These are phyloP conservation scores for Caenorhabditis sp. DNA, from an alignment of 2,888 invertebrate species.

Conservation along the genomic window DNA sequence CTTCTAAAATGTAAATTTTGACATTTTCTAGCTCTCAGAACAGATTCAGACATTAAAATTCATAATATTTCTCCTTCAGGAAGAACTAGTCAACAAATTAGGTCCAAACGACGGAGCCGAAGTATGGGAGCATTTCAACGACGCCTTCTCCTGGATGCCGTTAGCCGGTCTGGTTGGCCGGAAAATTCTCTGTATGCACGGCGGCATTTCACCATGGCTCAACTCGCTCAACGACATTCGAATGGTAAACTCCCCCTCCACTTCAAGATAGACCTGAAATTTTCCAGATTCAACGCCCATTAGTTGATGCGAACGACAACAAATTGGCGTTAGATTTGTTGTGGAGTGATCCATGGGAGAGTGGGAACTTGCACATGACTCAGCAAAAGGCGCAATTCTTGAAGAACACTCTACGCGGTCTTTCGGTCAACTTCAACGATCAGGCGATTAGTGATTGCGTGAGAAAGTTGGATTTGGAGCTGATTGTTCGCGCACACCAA, in stretches of 20 bases:
- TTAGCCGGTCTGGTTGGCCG: slow-evolving; percentile 32
- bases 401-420: slow-evolving; percentile 20
- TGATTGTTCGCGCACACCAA: slow-evolving; percentile 22
- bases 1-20: too few species aligned
- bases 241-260: slow-evolving; percentile 2
- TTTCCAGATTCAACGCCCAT: slow-evolving; percentile 33
- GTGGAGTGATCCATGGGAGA: slow-evolving; percentile 37
- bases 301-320: slow-evolving; percentile 9
- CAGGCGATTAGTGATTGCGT: slow-evolving; percentile 22
- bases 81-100: not conserved
- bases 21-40: not conserved
- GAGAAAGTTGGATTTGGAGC: slow-evolving; percentile 9
- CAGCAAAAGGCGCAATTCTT: not conserved
- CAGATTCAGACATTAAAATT: not conserved
- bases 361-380: not conserved
- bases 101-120: slow-evolving; percentile 5
- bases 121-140: slow-evolving; percentile 28
- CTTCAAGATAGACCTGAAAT: not conserved
- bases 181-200: slow-evolving; percentile 47
- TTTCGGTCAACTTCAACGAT: slow-evolving; percentile 22
- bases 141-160: slow-evolving; percentile 40
- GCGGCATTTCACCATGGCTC: slow-evolving; percentile 39
- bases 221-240: slow-evolving; percentile 24
- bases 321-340: slow-evolving; percentile 30
- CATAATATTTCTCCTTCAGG: slow-evolving; percentile 2